These are phyloP conservation scores for Dreissena polymorpha DNA, from an alignment of 1,140 invertebrate genomes.

Conservation along the genomic window DNA sequence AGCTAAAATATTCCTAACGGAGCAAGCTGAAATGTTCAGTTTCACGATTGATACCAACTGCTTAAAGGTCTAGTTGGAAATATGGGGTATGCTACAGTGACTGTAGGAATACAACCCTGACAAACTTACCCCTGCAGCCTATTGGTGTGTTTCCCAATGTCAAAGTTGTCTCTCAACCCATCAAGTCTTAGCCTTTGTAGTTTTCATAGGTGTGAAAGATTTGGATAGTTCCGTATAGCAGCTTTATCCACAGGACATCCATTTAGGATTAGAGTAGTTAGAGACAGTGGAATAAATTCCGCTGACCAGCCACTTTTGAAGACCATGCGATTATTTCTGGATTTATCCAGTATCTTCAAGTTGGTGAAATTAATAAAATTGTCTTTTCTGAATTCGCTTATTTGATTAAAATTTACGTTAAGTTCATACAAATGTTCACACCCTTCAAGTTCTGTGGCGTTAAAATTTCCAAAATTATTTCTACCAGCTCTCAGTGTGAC, in stretches of 20 bases:
- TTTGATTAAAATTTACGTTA: too few species aligned
- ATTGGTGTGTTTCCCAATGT: background rate
- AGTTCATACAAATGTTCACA: too few species aligned
- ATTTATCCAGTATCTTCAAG: background rate
- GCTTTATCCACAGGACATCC: background rate
- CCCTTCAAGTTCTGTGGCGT: too few species aligned
- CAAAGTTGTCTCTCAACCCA: background rate
- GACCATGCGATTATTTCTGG: background rate
- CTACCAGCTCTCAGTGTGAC: background rate
- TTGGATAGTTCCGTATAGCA: background rate
- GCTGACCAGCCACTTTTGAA: background rate
- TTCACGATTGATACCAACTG: slow-evolving; percentile 8
- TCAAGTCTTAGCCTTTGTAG: background rate
- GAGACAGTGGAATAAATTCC: background rate
- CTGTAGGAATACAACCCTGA: too few species aligned
- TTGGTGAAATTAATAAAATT: background rate
- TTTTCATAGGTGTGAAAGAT: background rate
- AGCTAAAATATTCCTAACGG: slow-evolving; percentile 24
- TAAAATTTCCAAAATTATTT: too few species aligned
- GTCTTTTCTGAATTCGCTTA: background rate
- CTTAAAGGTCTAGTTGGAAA: slow-evolving; percentile 1
- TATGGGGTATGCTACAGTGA: background rate
- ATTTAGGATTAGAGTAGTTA: background rate
- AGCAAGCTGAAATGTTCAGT: slow-evolving; percentile 47
- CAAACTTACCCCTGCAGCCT: background rate